Conservation (phyloP, 1,140 invertebrate species). For the Trichoplusia ni region DNA sequence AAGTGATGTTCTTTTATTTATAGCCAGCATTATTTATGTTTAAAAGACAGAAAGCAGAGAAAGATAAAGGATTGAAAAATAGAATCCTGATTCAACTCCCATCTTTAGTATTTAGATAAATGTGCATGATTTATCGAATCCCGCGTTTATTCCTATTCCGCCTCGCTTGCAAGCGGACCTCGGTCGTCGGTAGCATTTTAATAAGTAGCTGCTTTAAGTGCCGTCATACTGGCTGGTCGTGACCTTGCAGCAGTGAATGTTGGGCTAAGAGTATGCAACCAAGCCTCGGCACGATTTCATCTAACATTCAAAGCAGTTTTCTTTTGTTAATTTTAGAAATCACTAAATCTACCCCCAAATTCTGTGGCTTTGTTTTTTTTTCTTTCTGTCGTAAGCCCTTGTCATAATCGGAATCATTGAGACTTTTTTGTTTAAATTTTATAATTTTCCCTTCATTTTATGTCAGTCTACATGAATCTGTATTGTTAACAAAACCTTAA, state of each 20-base stretch:
- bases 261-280: slow-evolving; percentile 21
- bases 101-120: background rate
- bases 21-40: no score
- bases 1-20: no score
- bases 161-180: slow-evolving; percentile 6
- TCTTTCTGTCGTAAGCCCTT: no score
- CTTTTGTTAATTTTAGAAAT: background rate
- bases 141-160: background rate
- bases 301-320: background rate
- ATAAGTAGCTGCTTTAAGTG: slow-evolving; percentile 28
- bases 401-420: no score
- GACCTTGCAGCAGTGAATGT: slow-evolving; percentile 69
- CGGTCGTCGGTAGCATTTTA: slow-evolving; percentile 15
- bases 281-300: slow-evolving; percentile 45
- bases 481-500: no score
- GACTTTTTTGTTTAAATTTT: no score
- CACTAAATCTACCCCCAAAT: no score
- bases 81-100: no score
- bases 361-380: no score
- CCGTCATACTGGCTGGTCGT: slow-evolving; percentile 46
- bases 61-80: background rate
- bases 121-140: background rate
- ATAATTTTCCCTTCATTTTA: no score
- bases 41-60: no score
- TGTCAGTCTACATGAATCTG: no score